phyloP scores from a whole-genome alignment of 2,888 invertebrate genomes.

The Mechanitis mazaeus region DNA sequence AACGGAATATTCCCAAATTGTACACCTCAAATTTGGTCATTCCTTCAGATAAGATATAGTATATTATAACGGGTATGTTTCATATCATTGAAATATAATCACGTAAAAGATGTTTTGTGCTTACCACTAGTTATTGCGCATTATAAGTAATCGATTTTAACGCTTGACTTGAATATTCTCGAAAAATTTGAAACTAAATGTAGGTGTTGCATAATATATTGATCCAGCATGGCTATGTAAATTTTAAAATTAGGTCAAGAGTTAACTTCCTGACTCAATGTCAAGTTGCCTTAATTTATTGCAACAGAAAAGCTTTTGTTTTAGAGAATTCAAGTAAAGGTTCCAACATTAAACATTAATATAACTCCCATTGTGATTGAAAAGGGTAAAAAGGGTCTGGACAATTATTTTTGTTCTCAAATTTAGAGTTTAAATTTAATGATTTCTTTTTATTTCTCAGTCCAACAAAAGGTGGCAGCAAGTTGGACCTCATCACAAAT shows the following conservation, averaged over 20 bases:
- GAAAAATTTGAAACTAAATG: conserved; percentile 14
- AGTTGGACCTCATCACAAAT: conserved; percentile 89
- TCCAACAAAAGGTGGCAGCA: conserved; percentile 83
- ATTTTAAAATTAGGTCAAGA: conserved; percentile 30
- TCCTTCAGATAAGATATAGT: not conserved
- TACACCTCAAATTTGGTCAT: not conserved
- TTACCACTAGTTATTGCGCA: conserved; percentile 1
- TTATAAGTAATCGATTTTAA: conserved; percentile 5
- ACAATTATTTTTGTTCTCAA: conserved; percentile 2
- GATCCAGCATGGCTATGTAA: conserved; percentile 29
- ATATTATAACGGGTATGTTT: not conserved
- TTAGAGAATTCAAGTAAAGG: not conserved
- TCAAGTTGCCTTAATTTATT: conserved; percentile 8
- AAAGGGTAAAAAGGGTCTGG: not conserved
- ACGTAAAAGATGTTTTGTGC: not conserved
- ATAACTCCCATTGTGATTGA: conserved; percentile 1
- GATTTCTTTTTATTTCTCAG: conserved; percentile 55
- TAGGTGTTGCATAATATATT: conserved; percentile 36
- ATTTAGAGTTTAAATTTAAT: conserved; percentile 9
- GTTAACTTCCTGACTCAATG: conserved; percentile 15
- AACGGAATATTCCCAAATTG: not conserved
- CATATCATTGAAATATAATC: not conserved
- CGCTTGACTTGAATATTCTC: conserved; percentile 6
- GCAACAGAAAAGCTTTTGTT: not conserved
- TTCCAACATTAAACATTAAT: not conserved